Base-by-base conservation (phyloP, 2,113 vertebrate genomes). In the Pomatorhinus ruficollis region DNA sequence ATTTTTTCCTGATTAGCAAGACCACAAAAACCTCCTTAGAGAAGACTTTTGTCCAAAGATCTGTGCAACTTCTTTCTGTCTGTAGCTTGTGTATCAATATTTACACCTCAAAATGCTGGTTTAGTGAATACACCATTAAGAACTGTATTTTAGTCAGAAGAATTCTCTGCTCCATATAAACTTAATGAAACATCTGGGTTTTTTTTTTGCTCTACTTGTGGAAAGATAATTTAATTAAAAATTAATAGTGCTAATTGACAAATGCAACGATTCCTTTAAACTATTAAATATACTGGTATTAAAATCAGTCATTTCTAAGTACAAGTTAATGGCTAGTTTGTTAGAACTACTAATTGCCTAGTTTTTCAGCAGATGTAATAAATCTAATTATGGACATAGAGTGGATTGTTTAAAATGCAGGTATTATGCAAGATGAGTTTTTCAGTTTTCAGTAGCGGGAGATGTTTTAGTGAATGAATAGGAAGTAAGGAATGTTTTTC, bases 1-100 rank as follows among this genome's bases (percentile, higher is more conserved):
- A 1, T 64, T 21, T 93, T 95, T 94, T 90, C 71, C 83, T 87
- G n/a, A 95, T 94, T 35, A 96, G 59, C 52, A 79, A 66, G 66
- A 92, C 56, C 49, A 72, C 82, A 83, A 68, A 83, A 91, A 70
- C 49, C 50, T 61, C 39, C 13, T 93, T 31, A 72, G 95, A 90
- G 49, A 90, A 40, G 88, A 9, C 11, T 3, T 37, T 37, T 59
- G 20, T 37, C 20, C 1, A 2, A 90, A 94, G 94, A 59, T 85
- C 20, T 75, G 25, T 27, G 14, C 37, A 75, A 4, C 39, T 57
- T 68, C 3, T 37, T 82, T 77, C 17, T 56, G 21, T 65, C 10
- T 68, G 56, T 44, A 42, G 13, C 11, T 88, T 37, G 9, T 45
- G 9, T 44, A 21, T 79, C 30, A 56, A 37, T 8, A 23, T n/a